phyloP scores from a whole-genome alignment of 2,888 invertebrate species.

The Prosopocoilus inquinatus region DNA sequence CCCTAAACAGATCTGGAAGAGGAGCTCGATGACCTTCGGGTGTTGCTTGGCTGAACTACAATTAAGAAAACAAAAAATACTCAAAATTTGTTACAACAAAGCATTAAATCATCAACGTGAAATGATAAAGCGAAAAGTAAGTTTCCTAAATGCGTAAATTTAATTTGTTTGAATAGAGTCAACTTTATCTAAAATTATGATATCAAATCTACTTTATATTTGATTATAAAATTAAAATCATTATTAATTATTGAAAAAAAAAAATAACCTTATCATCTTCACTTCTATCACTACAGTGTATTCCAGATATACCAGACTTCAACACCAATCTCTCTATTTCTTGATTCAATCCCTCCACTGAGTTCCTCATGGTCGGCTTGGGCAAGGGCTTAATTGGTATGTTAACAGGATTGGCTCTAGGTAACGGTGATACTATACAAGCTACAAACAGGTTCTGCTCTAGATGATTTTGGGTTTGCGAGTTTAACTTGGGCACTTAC shows the following conservation, averaged over 20 bases:
- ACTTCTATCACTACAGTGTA: constrained; percentile 32
- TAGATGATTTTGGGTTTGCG: no score
- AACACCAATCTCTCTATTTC: constrained; percentile 75
- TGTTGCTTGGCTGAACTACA: constrained; percentile 59
- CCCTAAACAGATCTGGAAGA: constrained; percentile 70
- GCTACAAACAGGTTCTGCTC: constrained; percentile 28
- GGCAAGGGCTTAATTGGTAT: constrained; percentile 59
- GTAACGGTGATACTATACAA: constrained; percentile 39
- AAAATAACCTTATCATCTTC: constrained; percentile 60
- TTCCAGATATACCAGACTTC: constrained; percentile 48
- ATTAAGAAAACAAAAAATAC: background rate
- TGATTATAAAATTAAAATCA: background rate
- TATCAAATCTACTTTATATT: no score
- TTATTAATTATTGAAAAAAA: background rate
- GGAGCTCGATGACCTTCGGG: constrained; percentile 87
- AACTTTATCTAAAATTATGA: no score
- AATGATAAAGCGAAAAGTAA: background rate
- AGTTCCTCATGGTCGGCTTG: constrained; percentile 73
- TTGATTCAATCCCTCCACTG: constrained; percentile 83
- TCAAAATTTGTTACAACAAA: no score
- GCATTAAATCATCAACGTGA: background rate
- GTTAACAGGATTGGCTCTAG: constrained; percentile 58
- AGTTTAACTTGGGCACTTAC: constrained; percentile 22
- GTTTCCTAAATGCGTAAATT: background rate
- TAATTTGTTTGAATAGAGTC: no score